Evolutionary conservation across 2,113 vertebrate genomes (phyloP).

Genomic region (Rhinogobius similis): DNA sequence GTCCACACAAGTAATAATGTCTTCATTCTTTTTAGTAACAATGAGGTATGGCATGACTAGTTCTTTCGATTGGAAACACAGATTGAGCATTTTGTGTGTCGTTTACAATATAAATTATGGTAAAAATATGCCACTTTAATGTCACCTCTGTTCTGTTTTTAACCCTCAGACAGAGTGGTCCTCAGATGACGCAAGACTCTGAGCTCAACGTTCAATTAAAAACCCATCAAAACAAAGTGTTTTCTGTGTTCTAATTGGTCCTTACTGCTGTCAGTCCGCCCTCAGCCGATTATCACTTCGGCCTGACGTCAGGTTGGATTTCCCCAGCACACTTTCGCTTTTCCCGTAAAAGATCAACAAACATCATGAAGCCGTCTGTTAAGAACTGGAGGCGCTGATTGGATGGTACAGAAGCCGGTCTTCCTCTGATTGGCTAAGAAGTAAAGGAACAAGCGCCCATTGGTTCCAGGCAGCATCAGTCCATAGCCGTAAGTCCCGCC

Average conservation of each 20-base stretch:
- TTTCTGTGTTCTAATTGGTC: constrained; percentile 47
- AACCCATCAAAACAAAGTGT: neutral
- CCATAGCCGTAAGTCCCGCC: neutral
- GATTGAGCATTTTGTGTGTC: neutral
- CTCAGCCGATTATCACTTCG: constrained; percentile 50
- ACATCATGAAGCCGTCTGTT: constrained; percentile 30
- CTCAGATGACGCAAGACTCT: neutral
- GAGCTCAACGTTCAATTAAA: neutral
- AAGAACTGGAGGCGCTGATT: constrained; percentile 19
- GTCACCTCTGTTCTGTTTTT: neutral
- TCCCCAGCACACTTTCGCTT: constrained; percentile 33
- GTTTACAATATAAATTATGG: neutral
- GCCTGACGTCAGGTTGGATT: constrained; percentile 62
- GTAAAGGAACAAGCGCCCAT: constrained; percentile 9
- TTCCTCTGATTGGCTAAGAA: constrained; percentile 3
- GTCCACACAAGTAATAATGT: no score
- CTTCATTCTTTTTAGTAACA: neutral
- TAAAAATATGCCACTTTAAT: neutral
- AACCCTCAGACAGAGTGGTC: no score
- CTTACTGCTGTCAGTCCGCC: constrained; percentile 23
- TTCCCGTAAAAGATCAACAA: constrained; percentile 44
- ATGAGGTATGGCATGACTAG: neutral
- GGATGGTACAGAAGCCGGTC: neutral
- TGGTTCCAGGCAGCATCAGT: constrained; percentile 16
- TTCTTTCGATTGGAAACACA: neutral